These are phyloP conservation scores for Stercorarius parasiticus DNA, from an alignment of 2,113 vertebrate species.

Conservation along the genomic window DNA sequence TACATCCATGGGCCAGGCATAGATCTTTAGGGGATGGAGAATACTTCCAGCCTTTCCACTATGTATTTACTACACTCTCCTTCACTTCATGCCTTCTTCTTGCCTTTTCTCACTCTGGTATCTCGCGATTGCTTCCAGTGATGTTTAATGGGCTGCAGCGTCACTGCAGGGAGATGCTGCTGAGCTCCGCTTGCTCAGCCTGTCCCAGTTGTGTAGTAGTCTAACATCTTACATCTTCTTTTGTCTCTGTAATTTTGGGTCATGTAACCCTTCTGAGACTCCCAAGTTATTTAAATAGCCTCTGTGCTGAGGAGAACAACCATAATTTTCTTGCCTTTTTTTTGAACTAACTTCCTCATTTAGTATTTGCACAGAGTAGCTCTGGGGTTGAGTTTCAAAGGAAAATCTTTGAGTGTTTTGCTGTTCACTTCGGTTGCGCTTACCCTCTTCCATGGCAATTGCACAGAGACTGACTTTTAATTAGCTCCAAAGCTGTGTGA, in stretches of 20 bases:
- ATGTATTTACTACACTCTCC: neutral
- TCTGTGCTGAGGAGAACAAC: neutral
- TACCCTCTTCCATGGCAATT: neutral
- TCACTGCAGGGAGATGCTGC: neutral
- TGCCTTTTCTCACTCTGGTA: neutral
- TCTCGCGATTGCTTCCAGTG: neutral
- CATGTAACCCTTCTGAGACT: neutral
- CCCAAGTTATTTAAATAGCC: neutral
- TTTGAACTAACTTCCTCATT: neutral
- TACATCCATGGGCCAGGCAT: neutral
- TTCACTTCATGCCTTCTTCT: neutral
- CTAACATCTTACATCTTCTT: neutral
- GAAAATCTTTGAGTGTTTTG: neutral
- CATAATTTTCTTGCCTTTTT: neutral
- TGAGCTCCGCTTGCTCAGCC: neutral
- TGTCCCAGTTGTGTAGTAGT: neutral
- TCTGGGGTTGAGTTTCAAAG: conserved; percentile 33
- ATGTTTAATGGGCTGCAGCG: neutral
- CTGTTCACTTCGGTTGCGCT: neutral
- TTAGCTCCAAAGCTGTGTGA: conserved; percentile 13
- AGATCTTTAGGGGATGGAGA: neutral
- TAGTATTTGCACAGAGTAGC: neutral
- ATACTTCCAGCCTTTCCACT: neutral
- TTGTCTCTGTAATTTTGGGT: conserved; percentile 18
- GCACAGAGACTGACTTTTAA: conserved; percentile 19